A percentile compares a stretch with the other conserved stretches of the same genome.
Evolutionary conservation across 2,888 invertebrate species (phyloP).

Genomic region (Scaptomyza tumidula): DNA sequence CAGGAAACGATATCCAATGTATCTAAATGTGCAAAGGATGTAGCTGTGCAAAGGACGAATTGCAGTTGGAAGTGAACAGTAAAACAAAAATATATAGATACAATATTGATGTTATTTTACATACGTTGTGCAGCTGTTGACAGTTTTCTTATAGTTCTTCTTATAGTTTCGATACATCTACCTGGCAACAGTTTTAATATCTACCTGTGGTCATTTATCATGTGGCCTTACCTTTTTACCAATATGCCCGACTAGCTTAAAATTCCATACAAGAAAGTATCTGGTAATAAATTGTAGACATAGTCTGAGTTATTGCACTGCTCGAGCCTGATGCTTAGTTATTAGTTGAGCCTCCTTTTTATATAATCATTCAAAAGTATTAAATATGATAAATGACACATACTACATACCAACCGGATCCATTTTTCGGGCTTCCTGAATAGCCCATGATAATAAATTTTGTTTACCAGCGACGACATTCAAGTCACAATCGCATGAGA

Average conservation of each 20-base stretch:
- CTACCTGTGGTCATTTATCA: slow-evolving; percentile 20
- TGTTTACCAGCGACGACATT: slow-evolving; percentile 11
- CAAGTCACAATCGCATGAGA: background rate
- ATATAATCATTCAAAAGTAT: slow-evolving; percentile 73
- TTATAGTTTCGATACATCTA: background rate
- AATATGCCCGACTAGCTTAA: slow-evolving; percentile 37
- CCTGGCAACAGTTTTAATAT: slow-evolving; percentile 18
- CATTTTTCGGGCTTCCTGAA: slow-evolving; percentile 9
- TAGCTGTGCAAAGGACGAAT: slow-evolving; percentile 16
- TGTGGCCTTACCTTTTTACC: slow-evolving; percentile 24
- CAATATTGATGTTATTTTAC: slow-evolving; percentile 13
- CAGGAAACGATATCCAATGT: slow-evolving; percentile 46
- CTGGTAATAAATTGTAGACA: slow-evolving; percentile 56
- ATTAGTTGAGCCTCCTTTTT: slow-evolving; percentile 60
- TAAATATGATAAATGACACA: slow-evolving; percentile 70
- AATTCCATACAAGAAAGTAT: slow-evolving; percentile 19
- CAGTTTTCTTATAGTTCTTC: background rate
- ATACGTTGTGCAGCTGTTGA: slow-evolving; percentile 16
- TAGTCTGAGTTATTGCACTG: slow-evolving; percentile 51
- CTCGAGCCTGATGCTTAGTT: slow-evolving; percentile 59
- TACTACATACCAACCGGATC: slow-evolving; percentile 14
- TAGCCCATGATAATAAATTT: slow-evolving; percentile 28
- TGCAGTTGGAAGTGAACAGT: slow-evolving; percentile 1
- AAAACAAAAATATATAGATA: background rate
- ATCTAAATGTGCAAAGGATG: slow-evolving; percentile 30